Conservation (phyloP, 2,113 vertebrate species). For the Myotis davidii region DNA sequence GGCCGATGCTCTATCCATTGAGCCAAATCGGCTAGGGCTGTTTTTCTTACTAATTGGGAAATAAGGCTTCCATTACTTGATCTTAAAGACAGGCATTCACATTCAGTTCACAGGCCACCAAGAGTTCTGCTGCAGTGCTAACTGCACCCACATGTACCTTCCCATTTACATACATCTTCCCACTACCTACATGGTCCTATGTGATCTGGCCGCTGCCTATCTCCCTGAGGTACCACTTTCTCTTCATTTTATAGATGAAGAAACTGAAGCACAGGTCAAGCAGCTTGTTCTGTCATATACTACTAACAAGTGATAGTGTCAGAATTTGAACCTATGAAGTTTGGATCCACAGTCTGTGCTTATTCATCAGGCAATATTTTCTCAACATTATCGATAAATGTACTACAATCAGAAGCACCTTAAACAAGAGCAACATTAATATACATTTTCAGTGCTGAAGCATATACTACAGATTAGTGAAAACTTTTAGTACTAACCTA, state of each 20-base stretch:
- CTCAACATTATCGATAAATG: not conserved
- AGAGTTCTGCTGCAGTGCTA: not conserved
- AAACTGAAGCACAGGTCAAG: not conserved
- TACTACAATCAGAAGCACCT: not conserved
- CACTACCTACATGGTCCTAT: not conserved
- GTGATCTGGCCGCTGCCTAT: not conserved
- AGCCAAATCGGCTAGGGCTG: too few relatives aligned
- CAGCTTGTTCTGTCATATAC: not conserved
- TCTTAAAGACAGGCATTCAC: not conserved
- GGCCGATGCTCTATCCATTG: too few relatives aligned
- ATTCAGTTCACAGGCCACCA: not conserved
- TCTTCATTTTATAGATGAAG: not conserved
- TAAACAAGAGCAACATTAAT: not conserved
- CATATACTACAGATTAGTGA: not conserved
- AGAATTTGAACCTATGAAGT: not conserved
- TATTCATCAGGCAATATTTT: not conserved
- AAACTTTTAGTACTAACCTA: conserved; percentile 11
- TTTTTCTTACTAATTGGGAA: not conserved
- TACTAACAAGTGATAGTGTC: not conserved
- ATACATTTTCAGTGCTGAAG: not conserved
- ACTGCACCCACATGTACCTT: not conserved
- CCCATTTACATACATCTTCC: not conserved
- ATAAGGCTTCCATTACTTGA: not conserved
- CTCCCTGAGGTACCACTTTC: not conserved
- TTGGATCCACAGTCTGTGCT: not conserved